Base-by-base conservation (phyloP, 2,797 vertebrate genomes). In the Tadarida brasiliensis region DNA sequence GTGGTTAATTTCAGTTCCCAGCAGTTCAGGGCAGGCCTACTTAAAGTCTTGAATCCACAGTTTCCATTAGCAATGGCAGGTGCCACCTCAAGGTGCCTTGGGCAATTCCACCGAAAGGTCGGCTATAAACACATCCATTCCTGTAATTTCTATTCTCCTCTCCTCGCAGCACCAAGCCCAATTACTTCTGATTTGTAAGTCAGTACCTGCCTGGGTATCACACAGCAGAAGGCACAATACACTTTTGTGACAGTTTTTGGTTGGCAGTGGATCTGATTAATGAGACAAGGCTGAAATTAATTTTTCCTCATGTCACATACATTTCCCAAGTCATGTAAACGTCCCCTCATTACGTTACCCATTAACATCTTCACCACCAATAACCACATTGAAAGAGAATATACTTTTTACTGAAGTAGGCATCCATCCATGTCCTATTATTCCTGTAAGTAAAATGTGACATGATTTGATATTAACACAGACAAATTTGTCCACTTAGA, bases 201-300 rank as follows among this genome's bases (percentile, higher is more conserved):
- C 97, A 96, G 93, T 95, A 95, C 98, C 96, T 97, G 98, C 97
- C 98, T 97, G 96, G 97, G 87, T 83, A 94, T 76, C 73, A 86
- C 44, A 56, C 30, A 94, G 93, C 74, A 86, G 94, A 98, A 98
- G 98, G 90, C 91, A 96, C 97, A 98, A 91, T 82, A 95, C 76
- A 97, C 93, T 94, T 97, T 95, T 96, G 96, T 98, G 98, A 97
- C 95, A 96, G 65, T 96, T 98, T 97, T 98, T 97, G 98, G 98
- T 96, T 98, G 77, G 87, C 83, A 87, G 98, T 97, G 97, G 90
- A 98, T 96, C 95, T 98, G 98, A 98, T 98, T 98, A 98, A 98
- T 98, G 98, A 98, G 97, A 96, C 97, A 98, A 63, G 77, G 54
- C 84, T 98, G 97, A 98, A 98, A 98, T 98, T 97, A 98, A 98